Percentiles rank a stretch among this genome's conserved stretches.
phyloP scores from a whole-genome alignment of 2,113 vertebrate species.

The Chloropsis hardwickii region DNA sequence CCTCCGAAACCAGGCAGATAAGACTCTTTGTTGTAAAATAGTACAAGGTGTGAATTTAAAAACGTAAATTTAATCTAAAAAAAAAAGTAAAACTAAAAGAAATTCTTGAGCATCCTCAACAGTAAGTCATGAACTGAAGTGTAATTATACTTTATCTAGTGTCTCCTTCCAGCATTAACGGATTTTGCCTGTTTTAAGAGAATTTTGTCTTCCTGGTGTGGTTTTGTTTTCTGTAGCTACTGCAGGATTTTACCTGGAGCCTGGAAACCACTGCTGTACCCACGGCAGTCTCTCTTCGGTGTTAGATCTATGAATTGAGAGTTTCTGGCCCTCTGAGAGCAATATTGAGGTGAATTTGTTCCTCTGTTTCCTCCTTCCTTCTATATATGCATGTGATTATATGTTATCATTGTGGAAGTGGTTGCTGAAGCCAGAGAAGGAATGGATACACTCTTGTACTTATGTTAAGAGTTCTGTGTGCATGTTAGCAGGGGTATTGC shows the following conservation, averaged over 20 bases:
- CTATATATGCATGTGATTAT: not conserved
- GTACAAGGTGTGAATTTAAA: not conserved
- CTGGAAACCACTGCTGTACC: not conserved
- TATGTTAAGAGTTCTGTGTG: fast-evolving
- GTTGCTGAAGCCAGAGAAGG: not conserved
- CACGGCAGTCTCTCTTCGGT: not conserved
- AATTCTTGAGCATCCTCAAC: not conserved
- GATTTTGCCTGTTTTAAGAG: not conserved
- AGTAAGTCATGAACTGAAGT: not conserved
- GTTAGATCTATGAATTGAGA: not conserved
- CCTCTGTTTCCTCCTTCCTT: not conserved
- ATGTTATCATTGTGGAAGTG: not conserved
- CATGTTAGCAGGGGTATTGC: not conserved
- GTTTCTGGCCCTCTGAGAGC: not conserved
- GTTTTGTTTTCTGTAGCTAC: not conserved
- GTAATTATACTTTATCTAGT: not conserved
- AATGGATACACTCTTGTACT: not conserved
- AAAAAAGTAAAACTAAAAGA: not conserved
- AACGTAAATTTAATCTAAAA: not conserved
- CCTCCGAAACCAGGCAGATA: not conserved
- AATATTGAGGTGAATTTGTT: not conserved
- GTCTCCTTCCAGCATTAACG: not conserved
- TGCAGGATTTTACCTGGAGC: not conserved
- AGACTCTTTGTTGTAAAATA: not conserved
- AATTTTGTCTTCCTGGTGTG: not conserved